Percentiles rank a stretch among this genome's conserved stretches.
phyloP scores from a whole-genome alignment of 2,797 vertebrate species.

The Hemibagrus guttatus region DNA sequence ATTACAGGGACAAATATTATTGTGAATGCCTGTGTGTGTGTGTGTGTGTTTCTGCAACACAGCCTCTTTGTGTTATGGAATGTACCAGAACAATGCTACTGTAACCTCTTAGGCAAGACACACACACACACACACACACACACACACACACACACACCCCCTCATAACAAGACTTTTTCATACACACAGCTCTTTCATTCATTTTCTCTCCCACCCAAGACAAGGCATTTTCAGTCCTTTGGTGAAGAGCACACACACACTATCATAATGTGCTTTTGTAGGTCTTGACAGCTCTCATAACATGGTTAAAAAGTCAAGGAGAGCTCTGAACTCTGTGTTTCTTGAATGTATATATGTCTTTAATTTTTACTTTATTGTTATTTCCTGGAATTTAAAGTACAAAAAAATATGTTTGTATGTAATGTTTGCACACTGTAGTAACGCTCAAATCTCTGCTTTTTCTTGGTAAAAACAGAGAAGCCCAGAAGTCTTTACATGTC shows the following conservation, averaged over 20 bases:
- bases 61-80: slow-evolving; percentile 70
- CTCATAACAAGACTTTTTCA: slow-evolving; percentile 11
- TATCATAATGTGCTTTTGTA: slow-evolving; percentile 17
- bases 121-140: slow-evolving; percentile 44
- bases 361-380: background rate
- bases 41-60: slow-evolving; percentile 61
- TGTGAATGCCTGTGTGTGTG: slow-evolving; percentile 51
- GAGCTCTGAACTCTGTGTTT: background rate
- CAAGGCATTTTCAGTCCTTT: slow-evolving; percentile 14
- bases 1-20: slow-evolving; percentile 71
- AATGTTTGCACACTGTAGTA: background rate
- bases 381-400: background rate
- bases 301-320: background rate
- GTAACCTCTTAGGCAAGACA: slow-evolving; percentile 60
- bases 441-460: too few species aligned
- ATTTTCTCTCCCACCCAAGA: slow-evolving; percentile 16
- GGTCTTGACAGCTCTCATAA: background rate
- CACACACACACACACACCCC: slow-evolving; percentile 27
- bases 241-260: slow-evolving; percentile 6
- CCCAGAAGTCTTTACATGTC: background rate
- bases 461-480: background rate
- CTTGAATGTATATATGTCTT: background rate
- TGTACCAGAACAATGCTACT: slow-evolving; percentile 69
- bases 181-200: slow-evolving; percentile 10
- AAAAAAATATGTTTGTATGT: background rate